phyloP scores from a whole-genome alignment of 2,888 invertebrate genomes.

The Spisula subtruncata region DNA sequence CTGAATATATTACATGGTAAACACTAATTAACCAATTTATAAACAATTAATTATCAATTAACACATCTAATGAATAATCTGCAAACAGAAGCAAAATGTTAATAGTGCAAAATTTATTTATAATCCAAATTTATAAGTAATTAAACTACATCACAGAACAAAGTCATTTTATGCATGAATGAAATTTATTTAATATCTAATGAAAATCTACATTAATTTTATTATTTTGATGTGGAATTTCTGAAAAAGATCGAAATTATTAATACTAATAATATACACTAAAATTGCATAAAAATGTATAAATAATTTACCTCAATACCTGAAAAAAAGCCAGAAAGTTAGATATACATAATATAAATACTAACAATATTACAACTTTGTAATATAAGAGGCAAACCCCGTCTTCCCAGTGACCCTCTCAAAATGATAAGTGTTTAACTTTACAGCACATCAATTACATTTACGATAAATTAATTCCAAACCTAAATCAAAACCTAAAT shows the following conservation, averaged over 20 bases:
- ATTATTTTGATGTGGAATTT: constrained; percentile 21
- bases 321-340: constrained; percentile 46
- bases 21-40: background rate
- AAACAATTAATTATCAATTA: background rate
- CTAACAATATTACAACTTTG: too few species aligned
- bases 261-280: constrained; percentile 6
- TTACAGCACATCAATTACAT: background rate
- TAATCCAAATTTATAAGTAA: background rate
- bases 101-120: background rate
- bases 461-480: background rate
- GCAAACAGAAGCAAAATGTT: constrained; percentile 42
- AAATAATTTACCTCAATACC: constrained; percentile 40
- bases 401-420: too few species aligned
- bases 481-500: too few species aligned
- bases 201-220: background rate
- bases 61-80: constrained; percentile 24
- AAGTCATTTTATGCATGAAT: background rate
- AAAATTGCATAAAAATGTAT: constrained; percentile 25
- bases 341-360: background rate
- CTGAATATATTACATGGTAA: background rate
- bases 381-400: too few species aligned
- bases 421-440: background rate
- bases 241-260: constrained; percentile 47
- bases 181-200: background rate
- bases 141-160: background rate